Evolutionary conservation across 2,888 invertebrate species (phyloP).

Genomic region (Nephrocerus scutellatus): DNA sequence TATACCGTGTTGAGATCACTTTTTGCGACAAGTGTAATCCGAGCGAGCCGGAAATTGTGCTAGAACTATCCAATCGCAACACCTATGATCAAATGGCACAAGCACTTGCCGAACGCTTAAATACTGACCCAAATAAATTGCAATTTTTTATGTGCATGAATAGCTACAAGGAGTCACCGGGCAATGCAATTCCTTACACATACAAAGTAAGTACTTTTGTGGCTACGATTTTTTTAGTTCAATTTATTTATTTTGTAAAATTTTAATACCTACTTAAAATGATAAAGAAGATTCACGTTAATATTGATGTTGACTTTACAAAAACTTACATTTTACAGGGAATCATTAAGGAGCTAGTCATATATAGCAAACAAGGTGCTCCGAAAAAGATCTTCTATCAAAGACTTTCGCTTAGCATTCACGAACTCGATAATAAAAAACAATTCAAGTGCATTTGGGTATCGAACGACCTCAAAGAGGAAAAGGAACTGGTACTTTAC

Average conservation of each 20-base stretch:
- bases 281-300: too few relatives aligned
- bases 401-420: slow-evolving; percentile 91
- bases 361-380: slow-evolving; percentile 74
- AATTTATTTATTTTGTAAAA: not conserved
- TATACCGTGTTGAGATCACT: slow-evolving; percentile 84
- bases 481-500: slow-evolving; percentile 92
- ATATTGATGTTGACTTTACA: too few relatives aligned
- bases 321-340: slow-evolving; percentile 31
- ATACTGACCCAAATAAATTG: slow-evolving; percentile 86
- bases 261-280: not conserved
- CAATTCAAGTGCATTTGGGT: slow-evolving; percentile 85
- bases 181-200: slow-evolving; percentile 42
- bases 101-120: slow-evolving; percentile 84
- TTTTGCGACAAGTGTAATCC: slow-evolving; percentile 93
- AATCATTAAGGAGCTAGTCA: slow-evolving; percentile 74
- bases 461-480: slow-evolving; percentile 84
- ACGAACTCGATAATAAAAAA: slow-evolving; percentile 94
- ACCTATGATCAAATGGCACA: slow-evolving; percentile 92
- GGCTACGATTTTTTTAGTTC: not conserved
- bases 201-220: slow-evolving; percentile 33
- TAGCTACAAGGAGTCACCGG: slow-evolving; percentile 42
- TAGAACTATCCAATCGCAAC: slow-evolving; percentile 89
- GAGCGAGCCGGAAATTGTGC: slow-evolving; percentile 73
- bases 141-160: slow-evolving; percentile 96
- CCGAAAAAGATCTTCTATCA: slow-evolving; percentile 95